Conservation (phyloP, 2,113 vertebrate genomes). For the Butorides virescens region DNA sequence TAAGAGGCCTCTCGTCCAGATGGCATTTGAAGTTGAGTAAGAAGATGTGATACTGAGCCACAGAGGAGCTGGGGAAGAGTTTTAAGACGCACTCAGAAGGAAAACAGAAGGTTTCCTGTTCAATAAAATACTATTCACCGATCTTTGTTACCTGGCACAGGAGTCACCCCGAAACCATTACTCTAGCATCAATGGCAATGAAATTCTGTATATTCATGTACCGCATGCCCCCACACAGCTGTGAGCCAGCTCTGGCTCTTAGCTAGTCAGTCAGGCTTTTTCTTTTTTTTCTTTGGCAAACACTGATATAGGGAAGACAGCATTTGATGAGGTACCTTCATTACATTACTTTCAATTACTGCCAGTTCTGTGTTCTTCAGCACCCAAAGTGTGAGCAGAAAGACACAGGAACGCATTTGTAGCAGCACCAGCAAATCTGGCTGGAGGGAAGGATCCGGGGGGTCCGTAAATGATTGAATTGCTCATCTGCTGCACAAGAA, state of each 20-base stretch:
- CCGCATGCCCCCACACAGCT: background rate
- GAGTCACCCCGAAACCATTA: background rate
- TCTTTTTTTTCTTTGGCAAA: background rate
- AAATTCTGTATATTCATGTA: background rate
- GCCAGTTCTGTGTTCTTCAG: background rate
- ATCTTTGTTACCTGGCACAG: background rate
- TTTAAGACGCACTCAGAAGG: background rate
- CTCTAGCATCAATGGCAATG: background rate
- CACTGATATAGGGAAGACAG: background rate
- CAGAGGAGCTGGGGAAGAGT: background rate
- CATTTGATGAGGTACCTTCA: background rate
- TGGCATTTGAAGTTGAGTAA: background rate
- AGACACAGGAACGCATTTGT: accelerated
- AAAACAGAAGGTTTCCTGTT: background rate
- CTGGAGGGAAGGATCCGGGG: background rate
- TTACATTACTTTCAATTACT: background rate
- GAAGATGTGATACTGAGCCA: background rate
- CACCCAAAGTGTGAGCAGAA: background rate
- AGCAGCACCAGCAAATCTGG: background rate
- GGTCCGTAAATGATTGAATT: background rate
- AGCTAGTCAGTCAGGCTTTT: background rate
- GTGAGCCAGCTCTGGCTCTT: background rate
- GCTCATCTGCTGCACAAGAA: background rate
- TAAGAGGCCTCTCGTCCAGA: background rate
- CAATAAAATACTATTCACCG: background rate